These are phyloP conservation scores for Toxotes lorentzi DNA, from an alignment of 2,797 vertebrate genomes.

Conservation along the genomic window DNA sequence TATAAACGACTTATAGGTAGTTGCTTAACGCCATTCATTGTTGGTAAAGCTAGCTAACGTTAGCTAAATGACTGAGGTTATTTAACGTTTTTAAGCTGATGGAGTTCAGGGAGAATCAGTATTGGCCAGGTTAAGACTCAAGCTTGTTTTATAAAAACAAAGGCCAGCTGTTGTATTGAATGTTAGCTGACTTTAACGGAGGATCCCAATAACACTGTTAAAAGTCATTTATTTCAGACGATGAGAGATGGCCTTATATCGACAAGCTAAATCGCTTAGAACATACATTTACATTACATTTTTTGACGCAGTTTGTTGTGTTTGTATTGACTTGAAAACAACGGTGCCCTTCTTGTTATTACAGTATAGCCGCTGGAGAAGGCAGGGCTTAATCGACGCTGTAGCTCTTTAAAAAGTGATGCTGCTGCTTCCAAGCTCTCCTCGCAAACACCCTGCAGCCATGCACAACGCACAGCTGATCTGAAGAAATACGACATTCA, in stretches of 20 bases:
- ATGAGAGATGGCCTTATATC: too few species aligned
- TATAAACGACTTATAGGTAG: background rate
- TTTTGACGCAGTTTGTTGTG: too few species aligned
- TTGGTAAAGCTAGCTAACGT: background rate
- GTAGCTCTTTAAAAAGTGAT: too few species aligned
- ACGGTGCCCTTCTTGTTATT: too few species aligned
- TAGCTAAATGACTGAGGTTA: background rate
- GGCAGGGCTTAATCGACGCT: background rate
- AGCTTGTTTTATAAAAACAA: background rate
- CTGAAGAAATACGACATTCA: background rate
- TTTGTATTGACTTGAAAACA: too few species aligned
- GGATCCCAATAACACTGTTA: background rate
- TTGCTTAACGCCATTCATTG: background rate
- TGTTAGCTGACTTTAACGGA: background rate
- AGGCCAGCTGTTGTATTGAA: background rate
- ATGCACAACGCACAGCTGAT: too few species aligned
- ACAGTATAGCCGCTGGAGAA: background rate
- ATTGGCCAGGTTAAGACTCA: background rate
- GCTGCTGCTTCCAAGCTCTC: too few species aligned
- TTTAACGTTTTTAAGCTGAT: background rate
- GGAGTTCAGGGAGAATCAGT: background rate
- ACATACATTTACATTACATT: too few species aligned
- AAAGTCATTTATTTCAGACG: too few species aligned
- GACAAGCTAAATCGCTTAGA: too few species aligned
- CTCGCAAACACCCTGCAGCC: too few species aligned